Base-by-base conservation (phyloP, 2,113 vertebrate species). In the Balaenoptera acutorostrata region DNA sequence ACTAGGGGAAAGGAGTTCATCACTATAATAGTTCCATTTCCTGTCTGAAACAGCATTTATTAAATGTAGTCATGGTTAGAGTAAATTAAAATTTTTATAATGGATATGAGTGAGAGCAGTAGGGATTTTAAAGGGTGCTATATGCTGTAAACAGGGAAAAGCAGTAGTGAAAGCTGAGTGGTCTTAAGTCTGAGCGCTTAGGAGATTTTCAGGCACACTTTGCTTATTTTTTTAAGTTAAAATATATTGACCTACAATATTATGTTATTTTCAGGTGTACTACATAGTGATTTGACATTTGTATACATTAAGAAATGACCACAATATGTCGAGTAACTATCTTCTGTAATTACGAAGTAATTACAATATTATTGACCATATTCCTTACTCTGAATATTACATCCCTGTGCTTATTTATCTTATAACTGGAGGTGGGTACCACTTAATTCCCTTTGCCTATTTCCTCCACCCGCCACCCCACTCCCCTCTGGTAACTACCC, bases 51-150 rank as follows among this genome's bases (percentile, higher is more conserved):
- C 33, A 41, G 92, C 71, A 63, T 83, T 98, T 82, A 90, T 64
- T 90, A 97, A 97, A 96, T 5, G 31, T 1, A 49, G 6, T 94
- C 33, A 2, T 0, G 8, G 85, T 9, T 77, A 80, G 0, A 6
- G 80, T 49, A 97, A 98, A 92, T 85, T 44, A 95, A 97, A 80
- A 93, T 27, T 97, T 49, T 96, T 75, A 0, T 12, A 69, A 97
- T 82, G 13, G 25, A 63, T 75, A 49, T 44, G 61, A 91, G 25
- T 9, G 84, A 92, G 2, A 72, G 75, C 23, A 29, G 0, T 13
- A 75, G 52, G 71, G 84, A 89, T 0, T 55, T 33, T 20, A 63
- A 20, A 61, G 86, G 55, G 25, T 17, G 10, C 14, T 18, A n/a
- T 21, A 63, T 4, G 18, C 25, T 44, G 21, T 71, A 81, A 83